These are phyloP conservation scores for Ophioninae sp. DNA, from an alignment of 2,888 invertebrate genomes.

Conservation along the genomic window DNA sequence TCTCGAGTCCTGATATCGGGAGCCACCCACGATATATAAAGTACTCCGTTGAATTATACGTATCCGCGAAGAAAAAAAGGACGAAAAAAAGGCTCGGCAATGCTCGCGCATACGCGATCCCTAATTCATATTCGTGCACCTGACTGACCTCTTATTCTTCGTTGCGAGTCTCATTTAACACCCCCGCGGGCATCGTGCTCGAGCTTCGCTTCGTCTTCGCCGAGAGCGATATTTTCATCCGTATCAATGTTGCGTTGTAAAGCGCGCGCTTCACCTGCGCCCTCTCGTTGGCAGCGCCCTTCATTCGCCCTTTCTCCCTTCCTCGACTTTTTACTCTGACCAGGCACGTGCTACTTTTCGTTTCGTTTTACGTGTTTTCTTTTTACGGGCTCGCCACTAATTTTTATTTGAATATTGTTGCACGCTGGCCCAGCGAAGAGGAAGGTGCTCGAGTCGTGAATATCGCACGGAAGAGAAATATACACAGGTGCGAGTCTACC, in stretches of 20 bases:
- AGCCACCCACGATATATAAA: conserved; percentile 69
- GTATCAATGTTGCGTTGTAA: conserved; percentile 13
- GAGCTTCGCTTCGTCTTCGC: conserved; percentile 40
- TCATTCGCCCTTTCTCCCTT: conserved; percentile 48
- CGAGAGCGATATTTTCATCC: conserved; percentile 42
- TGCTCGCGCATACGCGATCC: conserved; percentile 59
- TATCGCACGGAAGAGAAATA: conserved; percentile 18
- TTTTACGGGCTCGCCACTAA: conserved; percentile 73
- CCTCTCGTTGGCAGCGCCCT: conserved; percentile 22
- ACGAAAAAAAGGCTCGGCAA: conserved; percentile 18
- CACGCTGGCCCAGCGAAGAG: conserved; percentile 60
- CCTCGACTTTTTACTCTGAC: conserved; percentile 62
- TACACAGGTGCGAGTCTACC: conserved; percentile 53
- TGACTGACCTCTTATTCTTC: conserved; percentile 78
- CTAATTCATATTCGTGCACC: conserved; percentile 79
- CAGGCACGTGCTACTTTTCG: conserved; percentile 65
- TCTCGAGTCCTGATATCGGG: conserved; percentile 43
- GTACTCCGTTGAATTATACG: conserved; percentile 42
- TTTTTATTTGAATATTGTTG: conserved; percentile 78
- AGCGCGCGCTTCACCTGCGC: conserved; percentile 63
- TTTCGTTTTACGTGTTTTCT: not conserved
- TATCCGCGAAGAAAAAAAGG: not conserved
- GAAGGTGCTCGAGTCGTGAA: conserved; percentile 38
- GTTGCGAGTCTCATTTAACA: conserved; percentile 78
- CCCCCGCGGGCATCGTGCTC: conserved; percentile 77